A percentile compares a stretch with the other conserved stretches of the same genome.
These are phyloP conservation scores for Cephus sareptanus DNA, from an alignment of 2,888 invertebrate genomes.

Conservation along the genomic window DNA sequence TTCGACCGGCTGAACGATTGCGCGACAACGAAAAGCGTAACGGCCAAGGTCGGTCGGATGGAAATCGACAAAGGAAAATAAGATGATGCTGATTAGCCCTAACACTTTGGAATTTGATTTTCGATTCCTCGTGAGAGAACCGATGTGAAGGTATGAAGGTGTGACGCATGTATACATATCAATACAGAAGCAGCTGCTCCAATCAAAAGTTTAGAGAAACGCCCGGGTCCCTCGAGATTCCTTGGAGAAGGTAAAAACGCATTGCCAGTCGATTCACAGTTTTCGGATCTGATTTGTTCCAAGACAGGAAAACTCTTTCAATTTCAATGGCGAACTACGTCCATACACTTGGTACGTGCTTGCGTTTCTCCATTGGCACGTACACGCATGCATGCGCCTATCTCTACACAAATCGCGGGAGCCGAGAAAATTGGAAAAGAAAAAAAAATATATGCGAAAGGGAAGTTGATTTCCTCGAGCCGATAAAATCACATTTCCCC, in stretches of 20 bases:
- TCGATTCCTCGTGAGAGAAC: too few species aligned
- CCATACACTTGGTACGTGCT: conserved; percentile 16
- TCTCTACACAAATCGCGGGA: conserved; percentile 4
- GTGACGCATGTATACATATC: background rate
- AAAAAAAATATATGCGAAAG: conserved; percentile 16
- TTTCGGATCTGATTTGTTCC: conserved; percentile 16
- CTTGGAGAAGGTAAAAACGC: conserved; percentile 21
- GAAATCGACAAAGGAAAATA: too few species aligned
- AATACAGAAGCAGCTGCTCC: conserved; percentile 23
- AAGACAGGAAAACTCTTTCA: conserved; percentile 15
- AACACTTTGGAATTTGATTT: too few species aligned
- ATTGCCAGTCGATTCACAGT: conserved; percentile 30
- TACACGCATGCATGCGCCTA: conserved; percentile 4
- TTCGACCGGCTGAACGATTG: too few species aligned
- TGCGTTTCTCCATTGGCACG: conserved; percentile 10
- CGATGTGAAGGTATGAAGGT: background rate
- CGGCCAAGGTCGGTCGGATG: too few species aligned
- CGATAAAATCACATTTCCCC: conserved; percentile 11
- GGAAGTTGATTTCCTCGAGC: conserved; percentile 18
- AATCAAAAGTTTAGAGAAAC: conserved; percentile 31
- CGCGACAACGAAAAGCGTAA: too few species aligned
- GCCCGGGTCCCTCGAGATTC: background rate
- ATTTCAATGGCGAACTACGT: conserved; percentile 18
- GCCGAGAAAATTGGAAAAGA: background rate
- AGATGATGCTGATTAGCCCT: too few species aligned